Evolutionary conservation across 2,113 vertebrate genomes (phyloP).

Genomic region (Columba livia): DNA sequence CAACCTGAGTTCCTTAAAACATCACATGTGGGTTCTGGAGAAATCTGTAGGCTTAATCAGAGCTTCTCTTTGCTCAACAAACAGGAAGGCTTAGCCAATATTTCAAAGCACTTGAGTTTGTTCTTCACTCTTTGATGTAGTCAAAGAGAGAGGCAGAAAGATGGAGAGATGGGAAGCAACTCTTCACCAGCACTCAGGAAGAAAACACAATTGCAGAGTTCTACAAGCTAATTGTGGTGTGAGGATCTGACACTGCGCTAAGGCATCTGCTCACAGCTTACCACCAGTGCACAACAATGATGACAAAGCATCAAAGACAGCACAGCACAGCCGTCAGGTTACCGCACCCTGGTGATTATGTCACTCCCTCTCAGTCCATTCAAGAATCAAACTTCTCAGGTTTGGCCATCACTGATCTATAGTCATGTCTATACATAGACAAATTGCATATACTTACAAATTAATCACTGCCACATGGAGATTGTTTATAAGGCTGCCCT

Average conservation of each 20-base stretch:
- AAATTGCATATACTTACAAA: not conserved
- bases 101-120: not conserved
- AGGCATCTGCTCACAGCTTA: not conserved
- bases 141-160: not conserved
- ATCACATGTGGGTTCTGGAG: not conserved
- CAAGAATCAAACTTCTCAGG: constrained; percentile 13
- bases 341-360: not conserved
- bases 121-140: not conserved
- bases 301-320: not conserved
- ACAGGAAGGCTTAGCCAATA: not conserved
- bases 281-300: not conserved
- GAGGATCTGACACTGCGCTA: not conserved
- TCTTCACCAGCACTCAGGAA: not conserved
- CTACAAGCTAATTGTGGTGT: not conserved
- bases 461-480: not conserved
- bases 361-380: not conserved
- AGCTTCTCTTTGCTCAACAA: not conserved
- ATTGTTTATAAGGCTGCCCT: not conserved
- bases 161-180: not conserved
- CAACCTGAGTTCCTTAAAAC: not conserved
- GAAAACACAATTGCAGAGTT: not conserved
- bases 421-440: not conserved
- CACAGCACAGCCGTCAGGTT: not conserved
- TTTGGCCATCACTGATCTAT: not conserved
- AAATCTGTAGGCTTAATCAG: not conserved